Base-by-base conservation (phyloP, 2,113 vertebrate genomes). In the Sporophila hypoxantha region DNA sequence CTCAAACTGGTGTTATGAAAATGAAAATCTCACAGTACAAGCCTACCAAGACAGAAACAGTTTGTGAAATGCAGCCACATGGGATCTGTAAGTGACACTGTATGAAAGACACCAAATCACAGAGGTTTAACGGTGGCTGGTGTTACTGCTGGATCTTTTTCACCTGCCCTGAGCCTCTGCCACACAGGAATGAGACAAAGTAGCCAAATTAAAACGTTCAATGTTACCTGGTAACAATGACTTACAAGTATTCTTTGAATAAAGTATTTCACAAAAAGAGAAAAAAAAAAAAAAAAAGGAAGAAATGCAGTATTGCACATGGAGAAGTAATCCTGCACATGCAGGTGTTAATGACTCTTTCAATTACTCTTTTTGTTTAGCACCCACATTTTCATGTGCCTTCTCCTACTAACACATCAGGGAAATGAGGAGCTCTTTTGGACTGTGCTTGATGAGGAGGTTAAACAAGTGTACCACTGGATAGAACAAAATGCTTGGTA, bases 141-240 rank as follows among this genome's bases (percentile, higher is more conserved):
- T 53, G 15, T 46, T 74, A 42, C 1, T 69, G 47, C 22, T 65
- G 2, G 13, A 26, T 59, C 32, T 69, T 65, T 65, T 80, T 12
- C 55, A 44, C 17, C 6, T 53, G 56, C 34, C 37, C 16, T 17
- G 8, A 29, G 47, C 14, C 25, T 73, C 46, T 85, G 56, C 50
- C 8, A 52, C 21, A 27, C 16, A 52, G 9, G 12, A 74, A 32
- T 23, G 42, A 61, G 32, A 61, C 27, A 47, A 65, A 69, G 30
- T 17, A 36, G 57, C 32, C 56, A 83, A 74, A 66, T 25, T 16
- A 59, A 62, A 83, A 50, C 8, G 14, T 32, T 22, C 10, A 23
- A 0, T 41, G 23, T 70, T 46, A 67, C 7, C 0, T 0, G 2
- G 12, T 53, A 69, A 80, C 20, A 41, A 2, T 0, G 0, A 61